phyloP scores from a whole-genome alignment of 2,113 vertebrate genomes.

The Turdus rufiventris region DNA sequence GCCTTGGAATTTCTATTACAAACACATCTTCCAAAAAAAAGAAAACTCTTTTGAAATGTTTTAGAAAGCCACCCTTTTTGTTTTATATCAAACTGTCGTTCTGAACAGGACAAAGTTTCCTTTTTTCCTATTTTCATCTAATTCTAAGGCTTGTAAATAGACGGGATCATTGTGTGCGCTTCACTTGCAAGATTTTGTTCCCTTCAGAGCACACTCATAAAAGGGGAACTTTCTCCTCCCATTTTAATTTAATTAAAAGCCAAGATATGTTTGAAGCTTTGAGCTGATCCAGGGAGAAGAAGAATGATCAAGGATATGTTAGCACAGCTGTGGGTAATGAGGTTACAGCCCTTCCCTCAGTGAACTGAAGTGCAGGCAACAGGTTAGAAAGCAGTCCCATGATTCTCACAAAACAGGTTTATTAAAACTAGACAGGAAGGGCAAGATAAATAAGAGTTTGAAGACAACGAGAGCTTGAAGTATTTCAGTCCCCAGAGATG shows the following conservation, averaged over 20 bases:
- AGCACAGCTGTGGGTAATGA: constrained; percentile 22
- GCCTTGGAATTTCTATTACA: neutral
- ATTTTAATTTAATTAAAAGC: constrained; percentile 72
- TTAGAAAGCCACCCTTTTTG: constrained; percentile 50
- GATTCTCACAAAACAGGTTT: neutral
- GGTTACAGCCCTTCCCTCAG: neutral
- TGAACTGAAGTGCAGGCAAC: neutral
- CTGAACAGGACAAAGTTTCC: constrained; percentile 56
- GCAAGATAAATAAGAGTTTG: neutral
- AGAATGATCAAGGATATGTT: constrained; percentile 38
- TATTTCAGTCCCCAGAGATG: neutral
- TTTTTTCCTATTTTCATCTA: constrained; percentile 40
- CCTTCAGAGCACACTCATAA: constrained; percentile 46
- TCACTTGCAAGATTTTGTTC: constrained; percentile 33
- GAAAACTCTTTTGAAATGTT: constrained; percentile 4
- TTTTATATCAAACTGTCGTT: constrained; percentile 41
- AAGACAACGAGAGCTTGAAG: neutral
- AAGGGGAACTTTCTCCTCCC: constrained; percentile 44
- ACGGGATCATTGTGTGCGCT: constrained; percentile 8
- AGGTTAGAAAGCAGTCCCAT: neutral
- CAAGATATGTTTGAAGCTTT: constrained; percentile 43
- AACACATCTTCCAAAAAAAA: neutral
- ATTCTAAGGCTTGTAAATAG: constrained; percentile 58
- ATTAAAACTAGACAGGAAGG: neutral
- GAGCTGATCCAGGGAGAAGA: constrained; percentile 60